Percentiles rank a stretch among this genome's conserved stretches.
Evolutionary conservation across 2,888 invertebrate genomes (phyloP).

Genomic region (Dryomyza anilis): DNA sequence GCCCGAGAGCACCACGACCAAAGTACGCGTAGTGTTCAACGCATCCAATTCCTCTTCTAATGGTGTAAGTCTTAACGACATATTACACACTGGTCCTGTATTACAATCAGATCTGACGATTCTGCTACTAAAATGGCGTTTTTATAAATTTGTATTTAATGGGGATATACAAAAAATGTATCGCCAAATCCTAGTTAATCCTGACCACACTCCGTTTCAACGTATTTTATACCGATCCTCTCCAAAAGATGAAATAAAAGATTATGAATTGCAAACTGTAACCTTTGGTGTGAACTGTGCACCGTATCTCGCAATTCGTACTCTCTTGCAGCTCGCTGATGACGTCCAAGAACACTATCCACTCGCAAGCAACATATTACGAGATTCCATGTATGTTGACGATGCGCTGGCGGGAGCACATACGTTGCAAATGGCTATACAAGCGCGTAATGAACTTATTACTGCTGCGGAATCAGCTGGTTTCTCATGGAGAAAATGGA

Average conservation of each 20-base stretch:
- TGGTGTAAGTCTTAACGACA: not conserved
- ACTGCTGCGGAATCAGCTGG: not conserved
- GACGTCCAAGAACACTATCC: not conserved
- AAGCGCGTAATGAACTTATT: constrained; percentile 3
- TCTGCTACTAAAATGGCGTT: constrained; percentile 1
- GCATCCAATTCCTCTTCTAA: constrained; percentile 6
- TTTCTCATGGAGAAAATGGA: not conserved
- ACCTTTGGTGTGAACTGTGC: not conserved
- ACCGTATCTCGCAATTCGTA: not conserved
- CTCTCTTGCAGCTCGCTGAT: not conserved
- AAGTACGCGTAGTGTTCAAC: constrained; percentile 26
- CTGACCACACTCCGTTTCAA: not conserved
- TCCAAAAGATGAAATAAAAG: not conserved
- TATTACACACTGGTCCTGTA: not conserved
- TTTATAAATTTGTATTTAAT: not conserved
- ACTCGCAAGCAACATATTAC: not conserved
- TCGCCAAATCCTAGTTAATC: too few species aligned
- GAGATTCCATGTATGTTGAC: not conserved
- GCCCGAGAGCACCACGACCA: constrained; percentile 20
- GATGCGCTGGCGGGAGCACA: not conserved
- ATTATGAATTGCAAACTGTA: not conserved
- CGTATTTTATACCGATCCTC: not conserved
- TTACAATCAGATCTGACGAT: not conserved
- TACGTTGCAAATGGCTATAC: not conserved
- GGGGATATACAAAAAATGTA: not conserved